These are phyloP conservation scores for Archocentrus centrarchus DNA, from an alignment of 2,113 vertebrate genomes.

Conservation along the genomic window DNA sequence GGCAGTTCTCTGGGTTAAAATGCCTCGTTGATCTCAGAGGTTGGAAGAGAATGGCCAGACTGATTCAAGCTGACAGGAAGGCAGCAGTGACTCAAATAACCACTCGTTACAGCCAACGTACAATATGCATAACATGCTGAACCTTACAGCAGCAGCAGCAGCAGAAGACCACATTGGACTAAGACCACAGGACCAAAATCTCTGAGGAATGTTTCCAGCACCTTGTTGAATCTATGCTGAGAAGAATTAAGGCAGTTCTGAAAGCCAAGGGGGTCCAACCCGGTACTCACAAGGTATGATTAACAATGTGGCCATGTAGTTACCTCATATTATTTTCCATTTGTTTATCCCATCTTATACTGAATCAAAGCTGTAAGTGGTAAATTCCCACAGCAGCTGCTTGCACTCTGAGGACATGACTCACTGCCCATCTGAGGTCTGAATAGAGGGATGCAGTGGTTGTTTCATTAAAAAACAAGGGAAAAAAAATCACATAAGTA, in stretches of 20 bases:
- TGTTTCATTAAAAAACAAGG: not conserved
- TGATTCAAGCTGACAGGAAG: too few species aligned
- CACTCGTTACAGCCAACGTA: not conserved
- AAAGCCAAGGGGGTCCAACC: not conserved
- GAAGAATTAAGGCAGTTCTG: not conserved
- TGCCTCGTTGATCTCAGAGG: not conserved
- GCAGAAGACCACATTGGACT: not conserved
- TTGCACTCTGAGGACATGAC: not conserved
- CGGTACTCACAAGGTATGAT: not conserved
- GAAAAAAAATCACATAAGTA: not conserved
- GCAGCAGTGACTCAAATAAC: too few species aligned
- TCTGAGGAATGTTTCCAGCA: not conserved
- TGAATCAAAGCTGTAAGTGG: not conserved
- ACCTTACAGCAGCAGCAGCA: not conserved
- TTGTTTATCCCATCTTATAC: not conserved
- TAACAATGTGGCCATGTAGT: not conserved
- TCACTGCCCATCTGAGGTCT: not conserved
- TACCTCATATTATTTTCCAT: not conserved
- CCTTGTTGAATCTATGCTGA: not conserved
- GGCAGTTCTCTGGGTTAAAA: not conserved
- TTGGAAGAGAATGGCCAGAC: too few species aligned
- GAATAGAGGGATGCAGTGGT: not conserved
- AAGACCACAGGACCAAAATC: not conserved
- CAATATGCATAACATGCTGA: not conserved
- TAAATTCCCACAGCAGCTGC: slow-evolving; percentile 1